These are phyloP conservation scores for Microtus richardsoni DNA, from an alignment of 2,113 vertebrate genomes.

Conservation along the genomic window DNA sequence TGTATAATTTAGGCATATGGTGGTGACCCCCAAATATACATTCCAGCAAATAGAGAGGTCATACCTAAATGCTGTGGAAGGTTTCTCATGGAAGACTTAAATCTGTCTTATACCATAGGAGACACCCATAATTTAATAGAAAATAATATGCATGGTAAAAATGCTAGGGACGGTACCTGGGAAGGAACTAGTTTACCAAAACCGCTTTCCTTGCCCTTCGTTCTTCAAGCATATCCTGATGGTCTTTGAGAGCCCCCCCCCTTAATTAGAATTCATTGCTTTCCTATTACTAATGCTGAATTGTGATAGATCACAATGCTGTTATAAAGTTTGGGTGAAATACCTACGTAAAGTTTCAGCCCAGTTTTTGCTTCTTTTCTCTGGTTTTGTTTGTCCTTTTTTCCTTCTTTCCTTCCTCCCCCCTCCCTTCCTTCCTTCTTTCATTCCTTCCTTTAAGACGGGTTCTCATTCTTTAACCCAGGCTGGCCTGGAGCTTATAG, in stretches of 20 bases:
- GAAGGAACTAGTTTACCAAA: neutral
- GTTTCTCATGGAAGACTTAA: neutral
- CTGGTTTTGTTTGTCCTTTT: neutral
- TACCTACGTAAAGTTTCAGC: constrained; percentile 28
- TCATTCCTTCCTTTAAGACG: no score
- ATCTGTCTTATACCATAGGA: neutral
- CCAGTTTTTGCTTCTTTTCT: neutral
- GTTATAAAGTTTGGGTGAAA: neutral
- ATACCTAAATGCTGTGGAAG: constrained; percentile 26
- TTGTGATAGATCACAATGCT: neutral
- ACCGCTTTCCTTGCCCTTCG: neutral
- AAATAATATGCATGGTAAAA: neutral
- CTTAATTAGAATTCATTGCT: neutral
- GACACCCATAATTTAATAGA: neutral
- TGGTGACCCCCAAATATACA: constrained; percentile 52
- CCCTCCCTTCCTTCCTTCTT: no score
- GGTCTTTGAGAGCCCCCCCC: neutral
- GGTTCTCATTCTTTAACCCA: neutral
- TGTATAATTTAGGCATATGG: constrained; percentile 5
- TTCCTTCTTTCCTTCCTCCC: no score
- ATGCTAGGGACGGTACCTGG: neutral
- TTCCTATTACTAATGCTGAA: neutral
- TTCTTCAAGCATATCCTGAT: neutral
- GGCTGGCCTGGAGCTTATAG: neutral
- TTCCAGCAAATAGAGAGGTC: neutral